These are phyloP conservation scores for Melanotaenia maccullochi DNA, from an alignment of 2,797 vertebrate species.

Conservation along the genomic window DNA sequence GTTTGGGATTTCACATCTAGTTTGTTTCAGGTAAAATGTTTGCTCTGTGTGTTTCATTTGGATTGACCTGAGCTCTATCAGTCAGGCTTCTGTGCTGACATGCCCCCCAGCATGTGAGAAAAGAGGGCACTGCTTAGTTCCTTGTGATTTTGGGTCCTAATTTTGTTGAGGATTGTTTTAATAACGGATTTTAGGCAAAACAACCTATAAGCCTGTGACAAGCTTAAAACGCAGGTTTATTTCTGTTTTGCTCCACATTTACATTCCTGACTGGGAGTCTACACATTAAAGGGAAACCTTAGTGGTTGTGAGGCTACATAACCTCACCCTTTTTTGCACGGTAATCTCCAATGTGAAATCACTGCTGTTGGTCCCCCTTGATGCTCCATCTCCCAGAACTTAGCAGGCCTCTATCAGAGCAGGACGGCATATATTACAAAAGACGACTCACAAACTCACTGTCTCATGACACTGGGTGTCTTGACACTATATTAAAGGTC, in stretches of 20 bases:
- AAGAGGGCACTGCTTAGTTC: too few species aligned
- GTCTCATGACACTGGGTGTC: constrained; percentile 61
- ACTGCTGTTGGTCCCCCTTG: constrained; percentile 49
- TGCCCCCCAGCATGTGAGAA: too few species aligned
- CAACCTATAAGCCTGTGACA: too few species aligned
- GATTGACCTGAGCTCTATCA: too few species aligned
- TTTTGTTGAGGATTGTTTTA: too few species aligned
- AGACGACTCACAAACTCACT: constrained; percentile 67
- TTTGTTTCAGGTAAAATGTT: too few species aligned
- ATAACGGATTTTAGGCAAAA: too few species aligned
- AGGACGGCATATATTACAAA: constrained; percentile 75
- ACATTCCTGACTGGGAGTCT: background rate
- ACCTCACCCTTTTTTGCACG: constrained; percentile 17
- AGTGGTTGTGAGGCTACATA: constrained; percentile 21
- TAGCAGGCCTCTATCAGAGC: constrained; percentile 56
- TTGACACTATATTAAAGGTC: constrained; percentile 75
- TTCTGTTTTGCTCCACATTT: background rate
- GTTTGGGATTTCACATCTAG: too few species aligned
- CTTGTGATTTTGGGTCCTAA: too few species aligned
- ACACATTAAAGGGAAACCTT: background rate
- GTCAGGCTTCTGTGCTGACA: too few species aligned
- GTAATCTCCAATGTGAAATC: constrained; percentile 32
- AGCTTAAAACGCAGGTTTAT: too few species aligned
- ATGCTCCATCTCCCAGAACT: constrained; percentile 48
- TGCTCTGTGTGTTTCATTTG: too few species aligned